phyloP scores from a whole-genome alignment of 2,888 invertebrate genomes.

The Matsumyia berberina region DNA sequence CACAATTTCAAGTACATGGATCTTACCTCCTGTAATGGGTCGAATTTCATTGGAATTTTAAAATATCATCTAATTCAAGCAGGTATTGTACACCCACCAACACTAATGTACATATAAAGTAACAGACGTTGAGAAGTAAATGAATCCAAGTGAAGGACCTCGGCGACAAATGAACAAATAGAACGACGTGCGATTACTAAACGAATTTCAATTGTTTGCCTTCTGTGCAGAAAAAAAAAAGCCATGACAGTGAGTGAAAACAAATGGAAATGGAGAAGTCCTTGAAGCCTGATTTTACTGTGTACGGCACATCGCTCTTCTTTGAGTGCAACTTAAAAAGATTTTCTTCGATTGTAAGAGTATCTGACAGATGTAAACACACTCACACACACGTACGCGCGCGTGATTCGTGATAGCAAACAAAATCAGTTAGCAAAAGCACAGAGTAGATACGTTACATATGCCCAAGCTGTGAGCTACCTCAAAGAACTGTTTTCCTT shows the following conservation, averaged over 20 bases:
- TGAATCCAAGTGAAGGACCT: slow-evolving; percentile 47
- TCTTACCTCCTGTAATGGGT: too few relatives aligned
- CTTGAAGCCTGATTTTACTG: slow-evolving; percentile 59
- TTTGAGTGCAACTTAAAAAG: slow-evolving; percentile 63
- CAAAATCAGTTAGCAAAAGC: slow-evolving; percentile 64
- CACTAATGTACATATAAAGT: slow-evolving; percentile 14
- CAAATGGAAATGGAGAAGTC: slow-evolving; percentile 54
- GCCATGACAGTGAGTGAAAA: slow-evolving; percentile 44
- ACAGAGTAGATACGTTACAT: slow-evolving; percentile 20
- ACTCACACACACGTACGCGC: neutral
- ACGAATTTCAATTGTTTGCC: slow-evolving; percentile 55
- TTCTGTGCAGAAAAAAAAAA: slow-evolving; percentile 20
- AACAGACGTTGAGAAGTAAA: slow-evolving; percentile 39
- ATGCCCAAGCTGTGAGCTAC: slow-evolving; percentile 10
- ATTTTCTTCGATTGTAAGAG: slow-evolving; percentile 32
- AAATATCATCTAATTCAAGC: slow-evolving; percentile 37
- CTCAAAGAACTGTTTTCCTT: slow-evolving; percentile 38
- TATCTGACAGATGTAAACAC: slow-evolving; percentile 25
- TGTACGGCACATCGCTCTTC: slow-evolving; percentile 27
- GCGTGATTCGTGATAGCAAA: slow-evolving; percentile 48
- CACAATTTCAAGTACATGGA: too few relatives aligned
- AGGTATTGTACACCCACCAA: neutral
- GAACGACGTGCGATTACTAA: slow-evolving; percentile 53
- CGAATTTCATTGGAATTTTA: too few relatives aligned
- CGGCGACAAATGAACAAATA: slow-evolving; percentile 46